Conservation (phyloP, 2,888 invertebrate genomes). For the Oscheius onirici region DNA sequence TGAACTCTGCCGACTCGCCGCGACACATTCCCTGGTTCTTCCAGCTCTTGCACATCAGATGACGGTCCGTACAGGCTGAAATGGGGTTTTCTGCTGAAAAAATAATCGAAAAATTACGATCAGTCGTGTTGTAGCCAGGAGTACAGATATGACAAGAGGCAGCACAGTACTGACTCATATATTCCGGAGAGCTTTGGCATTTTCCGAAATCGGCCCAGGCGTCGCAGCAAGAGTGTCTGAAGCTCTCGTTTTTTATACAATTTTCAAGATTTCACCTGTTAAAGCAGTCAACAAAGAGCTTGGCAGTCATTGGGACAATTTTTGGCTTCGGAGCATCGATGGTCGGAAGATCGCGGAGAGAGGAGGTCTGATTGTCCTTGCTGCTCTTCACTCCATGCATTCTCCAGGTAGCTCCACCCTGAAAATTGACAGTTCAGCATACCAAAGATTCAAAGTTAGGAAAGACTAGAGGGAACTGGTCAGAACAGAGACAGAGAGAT, state of each 20-base stretch:
- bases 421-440: neutral
- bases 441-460: too few relatives aligned
- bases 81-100: neutral
- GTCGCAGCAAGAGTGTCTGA: constrained; percentile 65
- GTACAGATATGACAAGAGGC: constrained; percentile 62
- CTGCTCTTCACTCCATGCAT: constrained; percentile 46
- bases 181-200: constrained; percentile 60
- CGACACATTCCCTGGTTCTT: constrained; percentile 52
- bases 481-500: neutral
- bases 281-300: constrained; percentile 64
- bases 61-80: constrained; percentile 66
- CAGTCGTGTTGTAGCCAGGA: constrained; percentile 61
- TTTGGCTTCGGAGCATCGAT: constrained; percentile 37
- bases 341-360: constrained; percentile 21
- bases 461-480: neutral
- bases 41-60: constrained; percentile 60
- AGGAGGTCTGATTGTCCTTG: constrained; percentile 1
- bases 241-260: neutral
- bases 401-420: constrained; percentile 42
- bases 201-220: constrained; percentile 62
- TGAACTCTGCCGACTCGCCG: constrained; percentile 58
- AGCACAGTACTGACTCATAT: constrained; percentile 67
- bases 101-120: constrained; percentile 41
- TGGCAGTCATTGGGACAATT: constrained; percentile 46
- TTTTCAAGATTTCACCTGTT: neutral